Evolutionary conservation across 37 sponge, comb jelly and placozoan genomes (phyloP), one percentile per base, ranked within the genome.

Genomic region (Crambe crambe): DNA sequence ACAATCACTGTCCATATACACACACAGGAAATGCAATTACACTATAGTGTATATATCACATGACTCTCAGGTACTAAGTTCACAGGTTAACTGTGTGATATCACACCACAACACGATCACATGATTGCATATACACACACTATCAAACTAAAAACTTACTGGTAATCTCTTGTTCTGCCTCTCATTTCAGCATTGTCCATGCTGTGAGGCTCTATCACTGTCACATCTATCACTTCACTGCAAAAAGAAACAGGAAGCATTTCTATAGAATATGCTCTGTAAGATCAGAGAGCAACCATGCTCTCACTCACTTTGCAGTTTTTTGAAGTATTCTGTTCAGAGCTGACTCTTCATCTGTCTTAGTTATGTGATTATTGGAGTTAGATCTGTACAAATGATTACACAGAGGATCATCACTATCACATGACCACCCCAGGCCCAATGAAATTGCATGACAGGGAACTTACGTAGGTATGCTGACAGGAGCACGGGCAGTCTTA

Each of bases 191-290:
- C 79, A 42, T 37, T 79, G 58, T 89, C 89, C 82, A 89, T 68
- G 74, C 89, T 89, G 62, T 89, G 89, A 17, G 84, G 89, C 63
- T 89, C 89, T 0, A 84, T 54, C 0, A 67, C 71, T 1, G 85
- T 89, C 58, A 89, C 89, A 68, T 89, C 89, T 60, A 89, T 89
- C 1, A 89, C 80, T 84, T 89, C 85, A 84, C 89, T 89, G 79
- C 42, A 72, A 21, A 22, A 2, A 27, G 1, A 5, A 73, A 40
- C 35, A 73, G 17, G 1, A 12, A 32, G 22, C 42, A 70, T 29
- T 9, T 41, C 9, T 8, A n/a, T 42, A 34, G 6, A 18, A 68
- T 29, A 68, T 29, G 12, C 3, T 68, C 9, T 29, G 30, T 10
- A 68, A 10, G 18, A 40, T 42, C 42, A 70, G 3, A 8, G 37